Base-by-base conservation (phyloP, 2,113 vertebrate species). In the Camelus dromedarius region DNA sequence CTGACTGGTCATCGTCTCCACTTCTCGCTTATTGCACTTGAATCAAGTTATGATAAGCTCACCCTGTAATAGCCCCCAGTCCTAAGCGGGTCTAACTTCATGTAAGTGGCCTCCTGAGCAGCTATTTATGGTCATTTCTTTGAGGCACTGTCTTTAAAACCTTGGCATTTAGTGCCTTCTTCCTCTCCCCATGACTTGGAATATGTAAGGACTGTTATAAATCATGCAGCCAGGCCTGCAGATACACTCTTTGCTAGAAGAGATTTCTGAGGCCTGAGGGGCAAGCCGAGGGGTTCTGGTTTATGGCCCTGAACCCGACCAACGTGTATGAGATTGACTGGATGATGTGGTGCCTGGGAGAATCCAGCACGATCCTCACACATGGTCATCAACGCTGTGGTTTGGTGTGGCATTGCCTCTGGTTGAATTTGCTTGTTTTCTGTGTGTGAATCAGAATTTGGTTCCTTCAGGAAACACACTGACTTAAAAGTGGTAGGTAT, bases 1-100 rank as follows among this genome's bases (percentile, higher is more conserved):
- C 95, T 91, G 94, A 88, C 96, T 93, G 92, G 97, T 97, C 98
- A 95, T 93, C 94, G 92, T 96, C 95, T 75, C 73, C 58, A 66
- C 94, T 97, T 98, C 97, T 98, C 56, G 92, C 98, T 98, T 98
- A 98, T 96, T 98, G 98, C 97, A 96, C 95, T 98, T 97, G 98
- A 97, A 98, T 98, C 98, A 98, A 99, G 98, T 98, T 98, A 97
- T 96, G 98, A 97, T 98, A 98, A 98, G 97, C 98, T 98, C 97
- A 97, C 94, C 95, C 97, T 87, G 97, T 98, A 98, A 95, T 75
- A 98, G 97, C 95, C 95, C 35, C 98, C 92, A 91, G 93, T 96
- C 96, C 96, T 97, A 98, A 98, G 93, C 66, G 16, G 89, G 60
- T 91, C 95, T 86, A 80, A 85, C 98, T 96, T 97, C 97, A 52